These are phyloP conservation scores for Cerastoderma edule DNA, from an alignment of 2,888 invertebrate genomes.

Conservation along the genomic window DNA sequence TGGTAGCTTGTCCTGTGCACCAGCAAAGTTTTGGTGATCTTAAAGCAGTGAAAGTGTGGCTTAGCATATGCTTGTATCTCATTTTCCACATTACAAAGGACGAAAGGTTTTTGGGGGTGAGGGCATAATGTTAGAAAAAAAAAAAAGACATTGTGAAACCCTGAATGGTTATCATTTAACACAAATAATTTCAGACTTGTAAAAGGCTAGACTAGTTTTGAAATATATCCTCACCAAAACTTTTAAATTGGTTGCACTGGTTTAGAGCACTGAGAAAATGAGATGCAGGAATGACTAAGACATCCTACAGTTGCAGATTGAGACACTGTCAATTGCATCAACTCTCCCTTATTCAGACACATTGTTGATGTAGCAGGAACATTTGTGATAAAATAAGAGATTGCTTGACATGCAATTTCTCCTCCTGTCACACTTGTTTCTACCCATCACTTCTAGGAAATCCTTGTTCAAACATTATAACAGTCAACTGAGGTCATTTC, in stretches of 20 bases:
- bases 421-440: neutral
- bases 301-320: constrained; percentile 1
- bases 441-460: too few relatives aligned
- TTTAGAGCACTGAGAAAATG: constrained; percentile 56
- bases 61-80: constrained; percentile 49
- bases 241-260: constrained; percentile 28
- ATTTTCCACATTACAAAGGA: constrained; percentile 28
- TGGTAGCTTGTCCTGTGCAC: constrained; percentile 17
- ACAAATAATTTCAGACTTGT: too few relatives aligned
- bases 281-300: constrained; percentile 53
- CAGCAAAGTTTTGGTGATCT: constrained; percentile 61
- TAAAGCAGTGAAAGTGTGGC: constrained; percentile 7
- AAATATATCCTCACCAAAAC: constrained; percentile 54
- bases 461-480: too few relatives aligned
- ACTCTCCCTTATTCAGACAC: too few relatives aligned
- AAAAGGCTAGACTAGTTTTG: too few relatives aligned
- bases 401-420: constrained; percentile 3
- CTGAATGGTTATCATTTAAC: neutral
- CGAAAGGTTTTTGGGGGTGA: constrained; percentile 44
- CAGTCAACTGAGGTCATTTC: too few relatives aligned
- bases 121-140: constrained; percentile 25
- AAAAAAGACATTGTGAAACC: constrained; percentile 4
- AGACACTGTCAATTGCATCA: too few relatives aligned
- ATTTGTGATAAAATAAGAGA: too few relatives aligned
- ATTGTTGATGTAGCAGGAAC: too few relatives aligned